A percentile compares a stretch with the other conserved stretches of the same genome.
phyloP scores from a whole-genome alignment of 2,888 invertebrate species.

The Gymnoscelis rufifasciata region DNA sequence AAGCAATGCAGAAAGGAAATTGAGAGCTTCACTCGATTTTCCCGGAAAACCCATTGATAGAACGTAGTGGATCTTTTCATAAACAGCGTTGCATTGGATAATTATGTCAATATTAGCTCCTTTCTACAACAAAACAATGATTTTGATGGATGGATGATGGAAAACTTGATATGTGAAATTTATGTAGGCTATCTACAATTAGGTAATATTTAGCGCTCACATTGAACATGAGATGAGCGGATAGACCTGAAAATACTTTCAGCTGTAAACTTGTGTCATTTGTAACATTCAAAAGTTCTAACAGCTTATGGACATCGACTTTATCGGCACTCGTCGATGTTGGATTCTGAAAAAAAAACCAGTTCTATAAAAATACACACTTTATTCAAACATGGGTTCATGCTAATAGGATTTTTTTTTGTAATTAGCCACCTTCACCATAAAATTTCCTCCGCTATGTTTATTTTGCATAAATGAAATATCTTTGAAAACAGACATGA shows the following conservation, averaged over 20 bases:
- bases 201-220: no score
- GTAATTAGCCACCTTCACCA: not conserved
- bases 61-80: constrained; percentile 45
- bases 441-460: no score
- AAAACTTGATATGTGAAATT: no score
- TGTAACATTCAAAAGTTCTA: constrained; percentile 44
- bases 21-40: constrained; percentile 44
- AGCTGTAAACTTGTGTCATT: constrained; percentile 43
- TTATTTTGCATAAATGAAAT: no score
- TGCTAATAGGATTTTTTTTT: no score
- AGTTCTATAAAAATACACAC: not conserved
- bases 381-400: no score
- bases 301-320: constrained; percentile 37
- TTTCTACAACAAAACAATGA: constrained; percentile 37
- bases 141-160: no score
- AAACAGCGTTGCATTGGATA: constrained; percentile 46
- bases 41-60: constrained; percentile 40
- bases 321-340: constrained; percentile 24
- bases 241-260: constrained; percentile 50
- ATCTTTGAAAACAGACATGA: no score
- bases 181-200: no score
- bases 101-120: constrained; percentile 39
- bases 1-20: constrained; percentile 53
- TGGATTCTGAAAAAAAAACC: constrained; percentile 30
- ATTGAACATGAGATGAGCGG: constrained; percentile 44